Evolutionary conservation across 2,113 vertebrate species (phyloP), one percentile per base, ranked within the genome.

Genomic region (Archilochus colubris): DNA sequence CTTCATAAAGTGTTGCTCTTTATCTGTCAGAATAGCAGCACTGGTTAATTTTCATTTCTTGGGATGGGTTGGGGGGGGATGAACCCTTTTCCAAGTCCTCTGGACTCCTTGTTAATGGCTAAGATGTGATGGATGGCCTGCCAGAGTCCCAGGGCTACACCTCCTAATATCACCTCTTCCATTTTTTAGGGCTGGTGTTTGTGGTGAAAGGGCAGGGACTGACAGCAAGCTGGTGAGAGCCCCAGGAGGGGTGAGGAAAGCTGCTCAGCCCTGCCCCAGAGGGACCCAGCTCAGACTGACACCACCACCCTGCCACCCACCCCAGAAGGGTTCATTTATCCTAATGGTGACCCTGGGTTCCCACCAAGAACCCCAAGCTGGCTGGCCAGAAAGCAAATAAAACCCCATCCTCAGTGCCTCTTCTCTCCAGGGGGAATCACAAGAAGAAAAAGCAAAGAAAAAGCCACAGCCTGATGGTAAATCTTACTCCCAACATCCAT

Each of bases 1-100:
- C 93, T 94, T 83, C 27, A 24, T 20, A 83, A 86, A 92, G 96
- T 86, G 89, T 3, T 87, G 51, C 48, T 82, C 80, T 38, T 66
- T 85, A 33, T 93, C 86, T 82, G 73, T 95, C 91, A 84, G 86
- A 66, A 40, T 1, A 87, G 91, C 51, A 82, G 80, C 48, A 20
- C 66, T 62, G 31, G 67, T 84, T 69, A 51, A 75, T 75, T 51
- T 78, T 87, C 61, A 30, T 33, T 23, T 77, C 36, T 38, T 19
- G 38, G 93, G 51, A 73, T 19, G 44, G 67, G 51, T 2, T 70
- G 70, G 61, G 84, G 24, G 54, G 54, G 68, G n/a, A 82, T 43
- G 46, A 93, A 6, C 5, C 12, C 80, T 84, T 86, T 90, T 62
- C 77, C 81, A 57, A 57, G 18, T 8, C 48, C 61, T 81, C 68